These are phyloP conservation scores for Gorsachius goisagi DNA, from an alignment of 2,113 vertebrate genomes.

Conservation along the genomic window DNA sequence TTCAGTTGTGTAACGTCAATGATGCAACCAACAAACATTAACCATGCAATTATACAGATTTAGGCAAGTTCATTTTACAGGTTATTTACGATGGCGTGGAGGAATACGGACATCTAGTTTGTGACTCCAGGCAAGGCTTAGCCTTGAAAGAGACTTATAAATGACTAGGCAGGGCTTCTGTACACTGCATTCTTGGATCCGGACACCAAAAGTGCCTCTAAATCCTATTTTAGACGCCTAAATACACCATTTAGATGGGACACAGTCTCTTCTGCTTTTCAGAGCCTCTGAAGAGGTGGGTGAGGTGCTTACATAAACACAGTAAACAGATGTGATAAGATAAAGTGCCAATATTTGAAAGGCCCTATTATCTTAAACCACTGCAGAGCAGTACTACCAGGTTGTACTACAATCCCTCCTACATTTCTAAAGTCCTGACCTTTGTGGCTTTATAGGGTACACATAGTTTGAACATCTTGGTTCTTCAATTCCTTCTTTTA, in stretches of 20 bases:
- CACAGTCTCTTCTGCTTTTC: neutral
- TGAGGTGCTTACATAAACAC: neutral
- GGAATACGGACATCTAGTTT: neutral
- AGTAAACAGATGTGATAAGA: accelerated
- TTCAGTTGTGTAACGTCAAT: neutral
- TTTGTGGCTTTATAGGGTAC: neutral
- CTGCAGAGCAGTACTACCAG: neutral
- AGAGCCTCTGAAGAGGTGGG: neutral
- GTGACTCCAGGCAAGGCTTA: neutral
- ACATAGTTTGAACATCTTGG: neutral
- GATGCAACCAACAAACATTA: neutral
- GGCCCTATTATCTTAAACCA: neutral
- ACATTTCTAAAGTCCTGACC: neutral
- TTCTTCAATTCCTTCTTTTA: neutral
- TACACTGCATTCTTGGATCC: neutral
- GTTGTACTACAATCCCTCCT: neutral
- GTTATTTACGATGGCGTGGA: neutral
- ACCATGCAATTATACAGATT: accelerated
- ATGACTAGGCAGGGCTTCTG: neutral
- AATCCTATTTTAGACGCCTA: neutral
- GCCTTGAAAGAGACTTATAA: neutral
- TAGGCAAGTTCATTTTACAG: neutral
- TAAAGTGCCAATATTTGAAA: neutral
- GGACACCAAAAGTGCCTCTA: neutral
- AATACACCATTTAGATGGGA: neutral